phyloP scores from a whole-genome alignment of 2,888 invertebrate species.

The Agrilus cyanescens region DNA sequence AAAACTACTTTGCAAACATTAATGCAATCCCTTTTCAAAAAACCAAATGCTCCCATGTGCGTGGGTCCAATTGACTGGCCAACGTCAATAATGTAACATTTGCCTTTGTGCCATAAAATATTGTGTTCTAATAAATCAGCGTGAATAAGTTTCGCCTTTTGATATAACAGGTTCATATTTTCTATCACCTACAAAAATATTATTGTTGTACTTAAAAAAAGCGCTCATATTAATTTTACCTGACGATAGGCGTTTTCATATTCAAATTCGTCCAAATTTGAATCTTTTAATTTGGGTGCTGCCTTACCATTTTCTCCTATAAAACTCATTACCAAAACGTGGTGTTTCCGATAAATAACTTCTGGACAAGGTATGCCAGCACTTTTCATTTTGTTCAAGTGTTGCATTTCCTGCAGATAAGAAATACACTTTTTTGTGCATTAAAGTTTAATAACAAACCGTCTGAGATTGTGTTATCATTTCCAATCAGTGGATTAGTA shows the following conservation, averaged over 20 bases:
- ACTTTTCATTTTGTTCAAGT: slow-evolving; percentile 66
- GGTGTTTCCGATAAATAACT: slow-evolving; percentile 67
- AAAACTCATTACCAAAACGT: slow-evolving; percentile 85
- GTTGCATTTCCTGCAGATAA: slow-evolving; percentile 64
- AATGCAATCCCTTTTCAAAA: slow-evolving; percentile 74
- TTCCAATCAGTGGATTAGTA: too few relatives aligned
- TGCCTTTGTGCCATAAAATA: slow-evolving; percentile 69
- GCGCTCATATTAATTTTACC: too few relatives aligned
- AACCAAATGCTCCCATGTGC: slow-evolving; percentile 79
- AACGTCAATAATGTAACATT: slow-evolving; percentile 85
- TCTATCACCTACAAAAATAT: slow-evolving; percentile 36
- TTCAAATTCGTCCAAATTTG: slow-evolving; percentile 42
- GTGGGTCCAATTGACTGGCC: slow-evolving; percentile 89
- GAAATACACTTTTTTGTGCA: too few relatives aligned
- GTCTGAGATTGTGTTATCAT: too few relatives aligned
- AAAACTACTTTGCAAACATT: slow-evolving; percentile 65
- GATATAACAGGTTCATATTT: slow-evolving; percentile 70
- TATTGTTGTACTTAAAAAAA: neutral
- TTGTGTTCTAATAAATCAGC: slow-evolving; percentile 93
- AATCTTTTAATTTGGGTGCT: slow-evolving; percentile 67
- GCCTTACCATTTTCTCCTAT: slow-evolving; percentile 73
- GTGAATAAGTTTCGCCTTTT: slow-evolving; percentile 77
- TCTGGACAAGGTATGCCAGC: slow-evolving; percentile 76
- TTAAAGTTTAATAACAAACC: too few relatives aligned
- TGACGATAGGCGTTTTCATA: slow-evolving; percentile 49